Base-by-base conservation (phyloP, 2,113 vertebrate species). In the Zootoca vivipara region DNA sequence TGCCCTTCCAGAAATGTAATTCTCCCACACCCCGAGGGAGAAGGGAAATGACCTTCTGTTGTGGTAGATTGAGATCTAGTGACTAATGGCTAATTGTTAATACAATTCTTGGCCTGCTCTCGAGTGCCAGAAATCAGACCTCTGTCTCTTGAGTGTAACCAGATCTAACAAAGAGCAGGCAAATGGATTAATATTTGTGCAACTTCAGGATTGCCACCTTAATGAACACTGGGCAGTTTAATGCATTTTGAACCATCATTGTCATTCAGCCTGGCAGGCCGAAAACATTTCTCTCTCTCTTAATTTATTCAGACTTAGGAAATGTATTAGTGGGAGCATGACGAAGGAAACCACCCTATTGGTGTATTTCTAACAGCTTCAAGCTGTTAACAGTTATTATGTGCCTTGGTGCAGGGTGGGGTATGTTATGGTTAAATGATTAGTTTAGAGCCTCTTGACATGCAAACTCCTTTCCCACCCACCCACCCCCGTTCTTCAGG, bases 371-470 rank as follows among this genome's bases (percentile, higher is more conserved):
- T 93, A 96, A 95, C 93, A 96, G 93, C 79, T 94, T 97, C 96
- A 96, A 97, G 94, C 95, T 96, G 95, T 96, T 97, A 95, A 93
- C 89, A 83, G 95, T 95, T 96, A 94, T 83, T 94, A 88, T 95
- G 93, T 96, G 93, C 91, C 90, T 92, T 94, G 94, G 94, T 95
- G 94, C 95, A 90, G 67, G 93, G 94, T 93, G 93, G 92, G 91
- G 85, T 92, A 94, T 94, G 94, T 95, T 96, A 94, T 92, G 92
- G 92, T 91, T 97, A 96, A 96, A 95, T 97, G 96, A 96, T 96
- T 96, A 96, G 93, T 94, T 94, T 89, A 95, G 93, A 96, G 90
- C 81, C 94, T 96, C 93, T 94, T 97, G 96, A 97, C 96, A 96
- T 92, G 93, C 83, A 96, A 94, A 93, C 92, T 95, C 69, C 96